Base-by-base conservation (phyloP, 1,140 invertebrate genomes). In the Acromyrmex charruanus region DNA sequence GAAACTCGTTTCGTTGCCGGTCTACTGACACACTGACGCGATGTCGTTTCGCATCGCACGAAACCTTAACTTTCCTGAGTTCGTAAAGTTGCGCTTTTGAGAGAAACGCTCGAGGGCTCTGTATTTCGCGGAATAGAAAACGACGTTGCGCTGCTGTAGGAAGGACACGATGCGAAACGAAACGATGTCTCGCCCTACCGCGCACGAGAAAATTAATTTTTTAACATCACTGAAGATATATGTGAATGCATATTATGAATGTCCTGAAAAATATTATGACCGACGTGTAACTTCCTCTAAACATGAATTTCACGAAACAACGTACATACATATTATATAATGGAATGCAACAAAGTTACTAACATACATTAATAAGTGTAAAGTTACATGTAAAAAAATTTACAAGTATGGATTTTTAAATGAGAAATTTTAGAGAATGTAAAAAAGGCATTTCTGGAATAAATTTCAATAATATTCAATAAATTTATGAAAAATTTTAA, bases 21-120 rank as follows among this genome's bases (percentile, higher is more conserved):
- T 91, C 91, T 85, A 93, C 92, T 93, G 92, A 93, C 92, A 93
- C 87, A 93, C 88, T 92, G 87, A 86, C 85, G 68, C 55, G 63
- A 39, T n/a, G 71, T 75, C 55, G n/a, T 51, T 49, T 59, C 65
- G 77, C 39, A 49, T 88, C 77, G 82, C 71, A 5, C 79, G 51
- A 49, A 75, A 69, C 66, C 84, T 88, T 80, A 91, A 92, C 91
- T 91, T 90, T 92, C 85, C 77, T 77, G 81, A 53, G 74, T 44
- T 85, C 68, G 88, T 90, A 77, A 87, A 89, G 75, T 87, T 53
- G 49, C 68, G 65, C 80, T 87, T 85, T 86, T 66, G 65, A 77
- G 65, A 85, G 82, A 86, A 86, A 89, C 51, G 72, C 80, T 61
- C 21, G 80, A 75, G 80, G 58, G 44, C 79, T 55, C 21, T 21